Conservation (phyloP, 2,113 vertebrate genomes). For the Motacilla alba region DNA sequence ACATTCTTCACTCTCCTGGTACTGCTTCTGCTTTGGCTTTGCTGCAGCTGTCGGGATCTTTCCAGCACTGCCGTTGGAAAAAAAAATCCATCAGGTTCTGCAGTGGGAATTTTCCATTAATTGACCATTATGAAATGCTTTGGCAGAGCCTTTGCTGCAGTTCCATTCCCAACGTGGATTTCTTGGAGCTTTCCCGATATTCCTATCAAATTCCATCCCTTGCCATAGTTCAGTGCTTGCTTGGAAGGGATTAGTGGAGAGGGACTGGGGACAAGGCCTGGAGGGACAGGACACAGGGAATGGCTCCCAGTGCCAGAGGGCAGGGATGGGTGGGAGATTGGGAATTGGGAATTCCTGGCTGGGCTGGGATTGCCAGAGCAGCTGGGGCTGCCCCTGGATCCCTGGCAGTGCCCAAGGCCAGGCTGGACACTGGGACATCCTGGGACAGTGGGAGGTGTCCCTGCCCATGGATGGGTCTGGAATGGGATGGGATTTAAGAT, state of each 20-base stretch:
- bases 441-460: not conserved
- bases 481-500: accelerated
- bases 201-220: not conserved
- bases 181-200: not conserved
- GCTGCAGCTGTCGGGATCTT: not conserved
- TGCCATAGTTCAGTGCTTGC: too few relatives aligned
- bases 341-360: not conserved
- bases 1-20: not conserved
- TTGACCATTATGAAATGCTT: not conserved
- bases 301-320: not conserved
- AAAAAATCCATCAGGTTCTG: not conserved
- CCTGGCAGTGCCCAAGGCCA: not conserved
- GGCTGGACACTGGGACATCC: not conserved
- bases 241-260: not conserved
- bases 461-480: not conserved
- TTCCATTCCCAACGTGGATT: not conserved
- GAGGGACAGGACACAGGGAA: not conserved
- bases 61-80: not conserved
- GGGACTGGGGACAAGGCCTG: accelerated
- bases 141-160: not conserved
- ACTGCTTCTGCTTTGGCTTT: not conserved
- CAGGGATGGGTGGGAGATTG: accelerated
- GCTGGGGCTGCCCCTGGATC: not conserved
- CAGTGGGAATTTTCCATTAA: not conserved
- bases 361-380: not conserved